Evolutionary conservation across 2,888 invertebrate species (phyloP), one percentile per base, ranked within the genome.

Genomic region (Metalampra italica): DNA sequence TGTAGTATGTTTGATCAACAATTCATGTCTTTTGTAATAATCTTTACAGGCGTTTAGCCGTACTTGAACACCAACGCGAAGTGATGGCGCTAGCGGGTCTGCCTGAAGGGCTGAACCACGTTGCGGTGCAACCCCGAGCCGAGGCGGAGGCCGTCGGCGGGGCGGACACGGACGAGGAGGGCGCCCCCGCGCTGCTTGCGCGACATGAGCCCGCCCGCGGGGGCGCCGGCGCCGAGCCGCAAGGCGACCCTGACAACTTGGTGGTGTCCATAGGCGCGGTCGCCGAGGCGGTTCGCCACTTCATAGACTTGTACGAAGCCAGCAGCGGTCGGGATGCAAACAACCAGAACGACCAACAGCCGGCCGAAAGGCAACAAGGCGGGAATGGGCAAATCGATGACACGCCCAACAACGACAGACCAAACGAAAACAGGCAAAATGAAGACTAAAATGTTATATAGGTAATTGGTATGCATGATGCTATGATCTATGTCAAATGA

Each of bases 241-340:
- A 29, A n/a, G 50, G 30, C 4, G 43, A 30, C n/a, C 34, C 42
- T 7, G 38, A 29, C 29, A 41, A 48, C 15, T 8, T 47, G 9
- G 12, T 44, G 30, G 37, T 32, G 7, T 45, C 49, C 9, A 39
- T 49, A 11, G 52, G 43, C n/a, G 47, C 41, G 4, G 34, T 50
- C 14, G 36, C 45, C 7, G 32, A 50, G 22, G 47, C 49, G 14
- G 22, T 46, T 22, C 39, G 47, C 1, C 34, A 41, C 38, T 43
- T 47, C n/a, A 47, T 49, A 9, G 37, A 38, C 36, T 12, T 47
- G 13, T 38, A 42, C 45, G 52, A 50, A 41, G 22, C 34, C 3
- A 36, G 29, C n/a, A 22, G 12, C 12, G 45, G 15, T 4, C 29
- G 39, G 2, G 42, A 29, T 3, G 5, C 22, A 11, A 14, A 42